Evolutionary conservation across 2,888 invertebrate species (phyloP).

Genomic region (Mythimna loreyi): DNA sequence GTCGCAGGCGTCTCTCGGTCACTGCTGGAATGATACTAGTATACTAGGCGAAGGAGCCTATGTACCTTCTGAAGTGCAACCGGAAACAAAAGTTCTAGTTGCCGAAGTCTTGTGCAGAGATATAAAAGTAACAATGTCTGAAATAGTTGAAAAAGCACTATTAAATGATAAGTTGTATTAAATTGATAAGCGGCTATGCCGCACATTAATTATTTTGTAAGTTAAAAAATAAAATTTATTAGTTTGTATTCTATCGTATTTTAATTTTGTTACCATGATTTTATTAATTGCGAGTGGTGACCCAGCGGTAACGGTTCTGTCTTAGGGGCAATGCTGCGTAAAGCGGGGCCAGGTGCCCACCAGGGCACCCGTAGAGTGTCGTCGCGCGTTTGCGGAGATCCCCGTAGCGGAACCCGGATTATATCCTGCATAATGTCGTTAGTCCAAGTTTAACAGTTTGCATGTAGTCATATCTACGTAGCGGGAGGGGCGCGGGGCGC

Average conservation of each 20-base stretch:
- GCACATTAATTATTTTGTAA: constrained; percentile 4
- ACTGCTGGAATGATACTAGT: constrained; percentile 88
- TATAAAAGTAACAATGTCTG: constrained; percentile 90
- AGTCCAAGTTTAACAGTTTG: no score
- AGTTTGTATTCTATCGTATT: not conserved
- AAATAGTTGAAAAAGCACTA: constrained; percentile 92
- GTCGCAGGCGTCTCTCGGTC: constrained; percentile 95
- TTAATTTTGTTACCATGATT: constrained; percentile 1
- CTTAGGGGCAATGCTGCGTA: no score
- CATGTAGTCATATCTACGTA: no score
- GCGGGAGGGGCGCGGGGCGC: no score
- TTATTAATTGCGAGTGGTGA: not conserved
- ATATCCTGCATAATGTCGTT: no score
- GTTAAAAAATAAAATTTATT: constrained; percentile 22
- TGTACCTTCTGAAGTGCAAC: constrained; percentile 83
- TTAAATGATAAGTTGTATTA: constrained; percentile 92
- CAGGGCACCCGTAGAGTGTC: no score
- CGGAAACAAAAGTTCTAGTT: constrained; percentile 85
- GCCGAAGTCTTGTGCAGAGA: constrained; percentile 88
- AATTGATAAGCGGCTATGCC: constrained; percentile 38
- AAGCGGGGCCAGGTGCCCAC: no score
- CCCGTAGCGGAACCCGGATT: no score
- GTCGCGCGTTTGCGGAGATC: no score
- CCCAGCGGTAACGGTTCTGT: no score
- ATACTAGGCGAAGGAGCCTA: constrained; percentile 88